A percentile compares a stretch with the other conserved stretches of the same genome.
Conservation (phyloP, 2,888 invertebrate species). For the Lepetodrilus schrolli region DNA sequence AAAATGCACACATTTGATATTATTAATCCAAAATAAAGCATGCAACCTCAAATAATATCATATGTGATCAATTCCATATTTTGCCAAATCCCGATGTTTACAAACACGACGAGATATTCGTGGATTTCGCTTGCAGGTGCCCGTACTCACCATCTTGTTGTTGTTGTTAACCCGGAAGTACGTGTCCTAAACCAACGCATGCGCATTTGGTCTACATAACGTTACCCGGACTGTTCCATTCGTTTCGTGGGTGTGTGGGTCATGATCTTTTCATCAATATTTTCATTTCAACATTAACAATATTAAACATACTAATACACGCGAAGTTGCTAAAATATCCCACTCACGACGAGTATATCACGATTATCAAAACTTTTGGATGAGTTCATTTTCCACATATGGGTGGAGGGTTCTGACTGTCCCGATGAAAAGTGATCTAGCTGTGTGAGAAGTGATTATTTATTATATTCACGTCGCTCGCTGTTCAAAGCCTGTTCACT, state of each 20-base stretch:
- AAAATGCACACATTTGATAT: not conserved
- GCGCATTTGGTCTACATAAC: not conserved
- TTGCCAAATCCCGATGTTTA: too few species aligned
- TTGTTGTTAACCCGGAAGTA: constrained; percentile 26
- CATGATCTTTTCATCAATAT: too few species aligned
- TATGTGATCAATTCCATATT: too few species aligned
- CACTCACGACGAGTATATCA: too few species aligned
- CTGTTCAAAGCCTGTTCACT: too few species aligned
- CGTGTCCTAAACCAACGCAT: not conserved
- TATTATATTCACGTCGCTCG: not conserved
- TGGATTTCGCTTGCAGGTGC: too few species aligned
- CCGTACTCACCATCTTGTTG: constrained; percentile 13
- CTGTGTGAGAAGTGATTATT: not conserved
- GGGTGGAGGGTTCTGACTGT: not conserved
- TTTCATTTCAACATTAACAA: not conserved
- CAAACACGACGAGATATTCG: too few species aligned
- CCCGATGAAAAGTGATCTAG: not conserved
- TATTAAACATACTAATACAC: not conserved
- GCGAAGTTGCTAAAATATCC: too few species aligned
- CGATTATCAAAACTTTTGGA: too few species aligned
- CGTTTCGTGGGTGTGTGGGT: too few species aligned
- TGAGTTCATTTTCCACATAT: not conserved
- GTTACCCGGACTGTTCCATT: not conserved
- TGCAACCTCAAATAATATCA: not conserved
- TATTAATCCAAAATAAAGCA: not conserved